Evolutionary conservation across 2,888 invertebrate species (phyloP).

Genomic region (Listrodromus nycthemerus): DNA sequence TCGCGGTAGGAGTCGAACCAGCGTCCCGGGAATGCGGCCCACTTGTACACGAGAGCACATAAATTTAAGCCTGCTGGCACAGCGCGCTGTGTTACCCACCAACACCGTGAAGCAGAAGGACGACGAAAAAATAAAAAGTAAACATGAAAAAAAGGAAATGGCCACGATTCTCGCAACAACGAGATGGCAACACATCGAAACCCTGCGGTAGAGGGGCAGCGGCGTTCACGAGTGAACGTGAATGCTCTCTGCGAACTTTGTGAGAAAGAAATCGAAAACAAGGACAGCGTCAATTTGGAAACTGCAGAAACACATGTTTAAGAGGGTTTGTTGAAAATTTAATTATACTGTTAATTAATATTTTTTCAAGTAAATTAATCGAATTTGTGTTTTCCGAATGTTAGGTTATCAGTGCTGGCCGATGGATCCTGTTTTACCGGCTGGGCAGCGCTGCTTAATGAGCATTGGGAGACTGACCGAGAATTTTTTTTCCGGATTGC

Average conservation of each 20-base stretch:
- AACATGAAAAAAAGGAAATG: constrained; percentile 14
- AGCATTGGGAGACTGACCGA: constrained; percentile 87
- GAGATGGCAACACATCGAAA: constrained; percentile 22
- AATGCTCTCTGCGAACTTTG: neutral
- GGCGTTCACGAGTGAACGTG: neutral
- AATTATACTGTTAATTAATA: neutral
- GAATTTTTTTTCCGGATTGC: constrained; percentile 91
- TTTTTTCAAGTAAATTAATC: neutral
- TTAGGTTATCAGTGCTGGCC: neutral
- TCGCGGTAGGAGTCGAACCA: constrained; percentile 62
- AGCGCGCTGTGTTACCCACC: constrained; percentile 39
- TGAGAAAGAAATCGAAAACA: neutral
- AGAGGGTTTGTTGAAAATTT: neutral
- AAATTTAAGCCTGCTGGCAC: constrained; percentile 58
- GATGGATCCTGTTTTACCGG: constrained; percentile 80
- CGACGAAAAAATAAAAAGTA: neutral
- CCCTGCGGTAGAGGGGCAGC: neutral
- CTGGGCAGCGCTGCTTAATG: constrained; percentile 91
- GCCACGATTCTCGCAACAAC: constrained; percentile 16
- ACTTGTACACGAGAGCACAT: constrained; percentile 67
- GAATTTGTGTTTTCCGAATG: neutral
- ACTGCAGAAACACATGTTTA: neutral
- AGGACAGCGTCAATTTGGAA: neutral
- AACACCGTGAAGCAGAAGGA: constrained; percentile 15
- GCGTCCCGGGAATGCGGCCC: constrained; percentile 66